Percentiles rank a stretch among this genome's conserved stretches.
Evolutionary conservation across 2,888 invertebrate genomes (phyloP).

Genomic region (Morpho helenor): DNA sequence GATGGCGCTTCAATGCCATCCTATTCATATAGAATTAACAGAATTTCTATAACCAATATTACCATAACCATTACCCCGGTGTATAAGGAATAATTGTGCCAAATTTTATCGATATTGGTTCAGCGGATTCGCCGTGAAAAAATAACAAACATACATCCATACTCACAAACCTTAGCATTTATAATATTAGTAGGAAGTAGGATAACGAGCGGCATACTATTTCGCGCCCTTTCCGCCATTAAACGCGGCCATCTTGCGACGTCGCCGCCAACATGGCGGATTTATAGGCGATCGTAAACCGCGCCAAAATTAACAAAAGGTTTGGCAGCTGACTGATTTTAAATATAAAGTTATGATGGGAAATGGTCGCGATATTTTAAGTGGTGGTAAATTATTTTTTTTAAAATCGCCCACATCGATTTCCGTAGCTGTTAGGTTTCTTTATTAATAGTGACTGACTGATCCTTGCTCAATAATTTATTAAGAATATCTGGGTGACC

Average conservation of each 20-base stretch:
- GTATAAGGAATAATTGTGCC: too few relatives aligned
- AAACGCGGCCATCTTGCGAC: conserved; percentile 49
- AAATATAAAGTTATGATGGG: conserved; percentile 64
- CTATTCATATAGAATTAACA: too few relatives aligned
- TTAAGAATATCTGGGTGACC: too few relatives aligned
- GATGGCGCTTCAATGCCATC: too few relatives aligned
- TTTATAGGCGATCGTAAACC: conserved; percentile 61
- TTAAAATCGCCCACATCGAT: not conserved
- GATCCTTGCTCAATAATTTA: too few relatives aligned
- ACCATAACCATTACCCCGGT: too few relatives aligned
- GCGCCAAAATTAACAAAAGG: conserved; percentile 69
- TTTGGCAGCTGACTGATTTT: conserved; percentile 66
- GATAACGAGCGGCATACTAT: conserved; percentile 21
- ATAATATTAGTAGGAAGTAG: conserved; percentile 22
- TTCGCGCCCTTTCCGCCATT: conserved; percentile 46
- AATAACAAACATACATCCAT: too few relatives aligned
- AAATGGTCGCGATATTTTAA: conserved; percentile 37
- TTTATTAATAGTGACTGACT: not conserved
- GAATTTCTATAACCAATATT: too few relatives aligned
- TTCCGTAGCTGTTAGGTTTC: conserved; percentile 14
- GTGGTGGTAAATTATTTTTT: conserved; percentile 32
- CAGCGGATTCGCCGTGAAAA: too few relatives aligned
- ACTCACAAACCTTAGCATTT: too few relatives aligned
- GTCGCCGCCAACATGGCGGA: conserved; percentile 55
- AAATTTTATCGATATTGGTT: too few relatives aligned